These are phyloP conservation scores for Oenanthe oenanthe DNA, from an alignment of 2,113 vertebrate species.

Conservation along the genomic window DNA sequence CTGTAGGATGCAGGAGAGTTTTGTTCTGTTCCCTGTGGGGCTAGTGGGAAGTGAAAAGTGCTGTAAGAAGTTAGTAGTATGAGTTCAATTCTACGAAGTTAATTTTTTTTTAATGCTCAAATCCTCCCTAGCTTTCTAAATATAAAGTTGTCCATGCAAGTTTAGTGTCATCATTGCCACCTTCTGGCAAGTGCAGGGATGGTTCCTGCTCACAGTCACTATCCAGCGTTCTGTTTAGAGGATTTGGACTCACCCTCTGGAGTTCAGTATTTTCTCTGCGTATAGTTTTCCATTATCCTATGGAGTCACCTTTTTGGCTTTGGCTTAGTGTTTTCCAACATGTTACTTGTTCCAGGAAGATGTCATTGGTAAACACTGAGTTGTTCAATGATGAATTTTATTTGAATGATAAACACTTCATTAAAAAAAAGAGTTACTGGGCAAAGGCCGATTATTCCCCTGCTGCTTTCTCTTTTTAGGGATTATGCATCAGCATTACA, in stretches of 20 bases:
- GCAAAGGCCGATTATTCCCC: background rate
- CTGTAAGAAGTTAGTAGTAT: background rate
- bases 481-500: background rate
- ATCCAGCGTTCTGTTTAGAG: background rate
- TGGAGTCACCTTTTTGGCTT: background rate
- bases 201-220: background rate
- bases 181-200: background rate
- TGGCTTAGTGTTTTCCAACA: background rate
- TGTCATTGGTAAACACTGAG: background rate
- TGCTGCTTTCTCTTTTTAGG: background rate
- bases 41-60: background rate
- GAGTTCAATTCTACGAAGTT: background rate
- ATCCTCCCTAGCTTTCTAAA: background rate
- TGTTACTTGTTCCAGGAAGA: background rate
- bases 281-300: background rate
- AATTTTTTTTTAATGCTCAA: background rate
- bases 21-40: background rate
- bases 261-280: background rate
- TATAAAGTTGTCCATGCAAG: background rate
- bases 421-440: background rate
- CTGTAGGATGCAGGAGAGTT: background rate
- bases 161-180: background rate
- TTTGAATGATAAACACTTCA: background rate
- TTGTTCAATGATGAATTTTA: background rate
- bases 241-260: background rate